Evolutionary conservation across 2,113 vertebrate genomes (phyloP).

Genomic region (Lathamus discolor): DNA sequence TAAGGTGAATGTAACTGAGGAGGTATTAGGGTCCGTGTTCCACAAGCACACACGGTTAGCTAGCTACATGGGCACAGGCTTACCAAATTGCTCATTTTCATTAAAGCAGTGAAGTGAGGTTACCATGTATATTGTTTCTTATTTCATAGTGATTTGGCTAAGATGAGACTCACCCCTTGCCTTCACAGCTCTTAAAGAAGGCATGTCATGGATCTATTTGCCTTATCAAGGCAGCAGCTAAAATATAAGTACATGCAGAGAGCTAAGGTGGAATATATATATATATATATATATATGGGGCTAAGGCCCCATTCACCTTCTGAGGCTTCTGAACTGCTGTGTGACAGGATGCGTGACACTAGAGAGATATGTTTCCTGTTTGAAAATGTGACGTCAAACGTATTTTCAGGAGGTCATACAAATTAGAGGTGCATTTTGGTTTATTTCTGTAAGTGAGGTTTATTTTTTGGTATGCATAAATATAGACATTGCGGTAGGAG

Average conservation of each 20-base stretch:
- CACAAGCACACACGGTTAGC: background rate
- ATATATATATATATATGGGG: background rate
- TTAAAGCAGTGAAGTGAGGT: background rate
- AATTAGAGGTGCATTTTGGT: background rate
- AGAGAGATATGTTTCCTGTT: background rate
- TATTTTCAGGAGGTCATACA: background rate
- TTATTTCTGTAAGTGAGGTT: background rate
- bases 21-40: accelerated
- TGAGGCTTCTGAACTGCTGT: background rate
- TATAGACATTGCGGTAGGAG: background rate
- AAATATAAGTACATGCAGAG: background rate
- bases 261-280: background rate
- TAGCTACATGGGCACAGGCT: accelerated
- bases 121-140: accelerated
- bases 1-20: accelerated
- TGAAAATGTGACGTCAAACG: background rate
- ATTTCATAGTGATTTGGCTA: background rate
- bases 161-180: background rate
- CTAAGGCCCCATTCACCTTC: background rate
- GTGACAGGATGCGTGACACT: background rate
- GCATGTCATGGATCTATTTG: background rate
- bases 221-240: background rate
- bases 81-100: background rate
- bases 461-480: background rate
- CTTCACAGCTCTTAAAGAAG: background rate